These are phyloP conservation scores for Isurus oxyrinchus DNA, from an alignment of 2,113 vertebrate genomes.

Conservation along the genomic window DNA sequence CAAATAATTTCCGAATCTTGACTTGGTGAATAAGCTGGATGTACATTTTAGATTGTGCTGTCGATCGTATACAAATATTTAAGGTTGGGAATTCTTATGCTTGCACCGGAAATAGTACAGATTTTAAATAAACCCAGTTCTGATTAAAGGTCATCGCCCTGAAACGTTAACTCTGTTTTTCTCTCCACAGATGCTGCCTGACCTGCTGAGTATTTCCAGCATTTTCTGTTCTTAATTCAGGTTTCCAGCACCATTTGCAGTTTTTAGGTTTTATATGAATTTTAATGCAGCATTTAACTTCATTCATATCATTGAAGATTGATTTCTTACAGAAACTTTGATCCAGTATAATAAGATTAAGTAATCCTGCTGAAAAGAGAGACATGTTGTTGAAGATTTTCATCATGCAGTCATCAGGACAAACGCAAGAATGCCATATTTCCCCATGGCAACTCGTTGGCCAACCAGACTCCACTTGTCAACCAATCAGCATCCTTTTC, in stretches of 20 bases:
- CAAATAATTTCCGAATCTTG: not conserved
- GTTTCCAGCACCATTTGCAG: too few species aligned
- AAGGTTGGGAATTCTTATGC: not conserved
- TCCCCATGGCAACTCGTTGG: too few species aligned
- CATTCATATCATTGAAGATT: not conserved
- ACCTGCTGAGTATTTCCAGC: too few species aligned
- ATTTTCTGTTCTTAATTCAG: too few species aligned
- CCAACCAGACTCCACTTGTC: too few species aligned
- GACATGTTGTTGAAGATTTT: not conserved
- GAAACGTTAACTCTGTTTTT: too few species aligned
- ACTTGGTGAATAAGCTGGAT: not conserved
- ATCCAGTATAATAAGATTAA: not conserved
- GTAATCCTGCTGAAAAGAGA: not conserved
- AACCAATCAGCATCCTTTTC: too few species aligned
- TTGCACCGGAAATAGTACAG: not conserved
- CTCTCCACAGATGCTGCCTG: too few species aligned
- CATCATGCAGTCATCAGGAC: too few species aligned
- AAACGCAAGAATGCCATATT: too few species aligned
- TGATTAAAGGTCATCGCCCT: too few species aligned
- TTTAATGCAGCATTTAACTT: not conserved
- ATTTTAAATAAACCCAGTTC: not conserved
- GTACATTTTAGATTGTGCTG: not conserved
- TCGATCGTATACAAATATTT: not conserved
- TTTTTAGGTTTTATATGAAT: not conserved
- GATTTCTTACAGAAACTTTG: constrained; percentile 1